Evolutionary conservation across 2,888 invertebrate genomes (phyloP), one percentile per base, ranked within the genome.

Genomic region (Syritta pipiens): DNA sequence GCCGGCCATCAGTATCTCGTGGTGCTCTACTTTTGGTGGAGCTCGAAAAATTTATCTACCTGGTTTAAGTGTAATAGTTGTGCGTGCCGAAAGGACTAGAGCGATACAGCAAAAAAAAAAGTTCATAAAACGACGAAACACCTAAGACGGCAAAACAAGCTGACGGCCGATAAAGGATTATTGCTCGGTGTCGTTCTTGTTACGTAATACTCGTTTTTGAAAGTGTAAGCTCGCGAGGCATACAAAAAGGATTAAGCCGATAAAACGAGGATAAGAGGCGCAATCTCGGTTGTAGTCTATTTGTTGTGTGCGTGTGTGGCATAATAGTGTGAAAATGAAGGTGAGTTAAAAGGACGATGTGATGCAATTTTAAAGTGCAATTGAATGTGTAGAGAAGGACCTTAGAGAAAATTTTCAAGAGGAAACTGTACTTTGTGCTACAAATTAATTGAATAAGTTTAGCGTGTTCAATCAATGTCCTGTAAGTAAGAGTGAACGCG

Each of bases 1-100:
- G 87, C 88, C 87, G 86, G 88, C 86, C 86, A 88, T 86, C 88
- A 88, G 88, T 88, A 84, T 86, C 85, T 86, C 88, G 86, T 86
- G 88, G 87, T 88, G 88, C 89, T 88, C 88, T 85, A 88, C 86
- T 85, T 82, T 86, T 85, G 84, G 85, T 86, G 85, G 87, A 87
- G 86, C 86, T 79, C 79, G 76, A 76, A 71, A 59, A 55, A 62
- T 71, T 72, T 40, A 63, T 60, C 37, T 51, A 67, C 49, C 49
- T 67, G 51, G 49, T 53, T n/a, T 62, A 63, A 49, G 49, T 17
- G 69, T 59, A 26, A 40, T 28, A 59, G 63, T 71, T 59, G n/a
- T n/a, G 59, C 53, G 62, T 74, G 55, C 30, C 48, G 37, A 49
- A 17, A 42, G 20, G 57, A 42, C 32, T 48, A 57, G 42, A 37